Evolutionary conservation across 1,140 invertebrate species (phyloP).

Genomic region (Nomia melanderi): DNA sequence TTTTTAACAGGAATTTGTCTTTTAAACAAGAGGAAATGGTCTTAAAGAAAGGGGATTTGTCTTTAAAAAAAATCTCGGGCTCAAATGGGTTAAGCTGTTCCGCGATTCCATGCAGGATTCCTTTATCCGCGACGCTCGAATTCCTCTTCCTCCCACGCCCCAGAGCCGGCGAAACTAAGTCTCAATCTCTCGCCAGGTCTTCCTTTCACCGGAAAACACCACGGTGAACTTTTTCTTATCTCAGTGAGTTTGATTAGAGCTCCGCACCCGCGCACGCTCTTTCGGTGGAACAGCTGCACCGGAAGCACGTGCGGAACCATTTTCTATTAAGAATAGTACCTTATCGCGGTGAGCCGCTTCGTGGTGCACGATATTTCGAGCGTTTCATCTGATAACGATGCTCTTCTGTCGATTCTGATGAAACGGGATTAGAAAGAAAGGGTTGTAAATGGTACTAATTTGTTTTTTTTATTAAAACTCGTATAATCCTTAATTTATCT

Average conservation of each 20-base stretch:
- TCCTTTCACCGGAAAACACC: neutral
- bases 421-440: too few species aligned
- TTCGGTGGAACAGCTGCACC: neutral
- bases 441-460: too few species aligned
- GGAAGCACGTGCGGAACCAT: neutral
- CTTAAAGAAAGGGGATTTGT: too few species aligned
- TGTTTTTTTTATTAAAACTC: too few species aligned
- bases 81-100: neutral
- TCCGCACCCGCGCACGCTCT: too few species aligned
- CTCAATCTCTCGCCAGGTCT: slow-evolving; percentile 6
- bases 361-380: neutral
- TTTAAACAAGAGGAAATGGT: too few species aligned
- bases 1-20: too few species aligned
- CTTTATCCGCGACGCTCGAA: neutral
- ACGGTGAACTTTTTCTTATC: neutral
- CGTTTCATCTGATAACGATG: neutral
- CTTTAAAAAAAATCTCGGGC: too few species aligned
- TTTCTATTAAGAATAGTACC: neutral
- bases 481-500: too few species aligned
- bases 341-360: neutral
- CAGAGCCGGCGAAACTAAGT: too few species aligned
- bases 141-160: too few species aligned
- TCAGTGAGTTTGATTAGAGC: neutral
- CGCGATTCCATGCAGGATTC: neutral
- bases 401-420: too few species aligned